Base-by-base conservation (phyloP, 53 echinoderm and acorn worm genomes). In the Holothuria leucospilota region DNA sequence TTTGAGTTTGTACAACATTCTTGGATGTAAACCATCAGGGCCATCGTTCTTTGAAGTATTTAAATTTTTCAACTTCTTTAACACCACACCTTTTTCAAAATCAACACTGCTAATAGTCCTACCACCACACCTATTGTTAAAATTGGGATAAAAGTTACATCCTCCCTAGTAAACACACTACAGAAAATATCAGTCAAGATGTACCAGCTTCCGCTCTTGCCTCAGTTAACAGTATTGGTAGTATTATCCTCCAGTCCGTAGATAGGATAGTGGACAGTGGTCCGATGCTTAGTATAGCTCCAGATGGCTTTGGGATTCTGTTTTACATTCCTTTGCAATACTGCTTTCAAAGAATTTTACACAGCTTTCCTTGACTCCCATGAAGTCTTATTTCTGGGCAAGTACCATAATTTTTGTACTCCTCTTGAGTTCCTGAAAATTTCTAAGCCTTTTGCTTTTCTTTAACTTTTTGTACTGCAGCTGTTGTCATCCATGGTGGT, bases 291-390 rank as follows among this genome's bases (percentile, higher is more conserved):
- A 12, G 78, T 53, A 26, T 78, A 78, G 24, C 16, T 78, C 56
- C 78, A 78, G 53, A 78, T 21, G 63, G 78, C 78, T 78, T 78
- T n/a, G n/a, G 78, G 78, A 78, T 78, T 78, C 24, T 21, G 23
- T n/a, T 40, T 53, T 78, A 13, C 49, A 51, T 78, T 78, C 78
- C 46, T 20, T 12, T 24, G 78, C 78, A 16, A 78, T 21, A 10
- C 52, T 78, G 7, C 25, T 56, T 53, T 78, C 78, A 78, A 78
- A 78, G 16, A 51, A 23, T 25, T 24, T 78, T n/a, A n/a, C 21
- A 51, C 25, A 27, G 78, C 78, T 78, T 56, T 78, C 28, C 78
- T 78, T 14, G 78, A 51, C 25, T 53, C 28, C 78, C 78, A 78
- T 29, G 53, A 52, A 28, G 58, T 56, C 27, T 78, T 52, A 21